Percentiles rank a stretch among this genome's conserved stretches.
These are phyloP conservation scores for Abscondita cerata DNA, from an alignment of 2,888 invertebrate genomes.

Conservation along the genomic window DNA sequence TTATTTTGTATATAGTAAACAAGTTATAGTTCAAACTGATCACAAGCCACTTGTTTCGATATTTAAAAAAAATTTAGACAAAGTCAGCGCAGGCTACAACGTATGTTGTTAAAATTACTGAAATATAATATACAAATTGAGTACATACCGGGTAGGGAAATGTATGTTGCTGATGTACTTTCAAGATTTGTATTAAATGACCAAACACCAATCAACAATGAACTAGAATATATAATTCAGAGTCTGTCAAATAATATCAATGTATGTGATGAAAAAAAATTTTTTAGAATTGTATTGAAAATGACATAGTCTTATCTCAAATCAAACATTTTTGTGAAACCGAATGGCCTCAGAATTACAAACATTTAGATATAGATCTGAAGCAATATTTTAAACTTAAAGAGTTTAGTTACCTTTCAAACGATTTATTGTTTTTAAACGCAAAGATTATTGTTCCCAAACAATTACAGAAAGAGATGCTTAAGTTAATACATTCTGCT, in stretches of 20 bases:
- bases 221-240: background rate
- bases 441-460: slow-evolving; percentile 21
- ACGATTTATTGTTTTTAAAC: slow-evolving; percentile 5
- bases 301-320: background rate
- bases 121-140: background rate
- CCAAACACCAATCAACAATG: background rate
- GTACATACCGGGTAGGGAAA: background rate
- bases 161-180: background rate
- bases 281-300: background rate
- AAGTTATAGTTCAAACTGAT: background rate
- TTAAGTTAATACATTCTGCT: slow-evolving; percentile 27
- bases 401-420: background rate
- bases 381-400: background rate
- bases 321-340: background rate
- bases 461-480: slow-evolving; percentile 20
- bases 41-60: background rate
- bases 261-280: background rate
- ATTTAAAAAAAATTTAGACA: background rate
- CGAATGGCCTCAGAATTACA: background rate
- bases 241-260: background rate
- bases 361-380: background rate
- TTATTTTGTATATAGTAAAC: slow-evolving; percentile 1
- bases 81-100: background rate
- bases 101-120: background rate
- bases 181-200: background rate